phyloP scores from a whole-genome alignment of 2,888 invertebrate genomes.

The Choreutis nemorana region DNA sequence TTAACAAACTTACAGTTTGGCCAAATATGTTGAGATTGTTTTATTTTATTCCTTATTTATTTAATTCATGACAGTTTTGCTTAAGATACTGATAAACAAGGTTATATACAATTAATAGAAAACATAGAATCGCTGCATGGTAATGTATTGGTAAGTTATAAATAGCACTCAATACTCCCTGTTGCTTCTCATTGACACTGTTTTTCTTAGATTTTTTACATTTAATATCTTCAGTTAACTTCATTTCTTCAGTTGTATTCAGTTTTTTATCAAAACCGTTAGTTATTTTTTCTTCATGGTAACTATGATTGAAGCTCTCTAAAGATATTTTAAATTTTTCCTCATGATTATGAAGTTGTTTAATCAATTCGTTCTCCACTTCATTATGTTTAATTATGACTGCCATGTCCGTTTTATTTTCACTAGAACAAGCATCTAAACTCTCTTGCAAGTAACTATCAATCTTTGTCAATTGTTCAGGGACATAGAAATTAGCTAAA shows the following conservation, averaged over 20 bases:
- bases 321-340: too few species aligned
- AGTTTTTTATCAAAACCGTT: slow-evolving; percentile 1
- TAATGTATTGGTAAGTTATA: slow-evolving; percentile 61
- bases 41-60: slow-evolving; percentile 17
- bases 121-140: slow-evolving; percentile 58
- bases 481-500: slow-evolving; percentile 33
- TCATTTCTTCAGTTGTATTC: slow-evolving; percentile 12
- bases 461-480: slow-evolving; percentile 51
- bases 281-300: slow-evolving; percentile 10
- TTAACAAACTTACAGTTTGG: slow-evolving; percentile 23
- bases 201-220: slow-evolving; percentile 25
- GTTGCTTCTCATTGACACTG: slow-evolving; percentile 35
- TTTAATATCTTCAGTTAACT: slow-evolving; percentile 13
- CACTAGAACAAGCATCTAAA: slow-evolving; percentile 34
- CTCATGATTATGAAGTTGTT: slow-evolving; percentile 8
- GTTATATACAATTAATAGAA: slow-evolving; percentile 61
- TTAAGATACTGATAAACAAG: slow-evolving; percentile 58
- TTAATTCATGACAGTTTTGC: slow-evolving; percentile 42
- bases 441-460: slow-evolving; percentile 52
- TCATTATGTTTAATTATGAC: slow-evolving; percentile 16
- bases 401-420: slow-evolving; percentile 14
- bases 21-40: slow-evolving; percentile 11
- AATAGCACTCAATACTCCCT: slow-evolving; percentile 40
- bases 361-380: slow-evolving; percentile 11
- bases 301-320: slow-evolving; percentile 13